Evolutionary conservation across 2,113 vertebrate species (phyloP).

Genomic region (Sciurus niger): DNA sequence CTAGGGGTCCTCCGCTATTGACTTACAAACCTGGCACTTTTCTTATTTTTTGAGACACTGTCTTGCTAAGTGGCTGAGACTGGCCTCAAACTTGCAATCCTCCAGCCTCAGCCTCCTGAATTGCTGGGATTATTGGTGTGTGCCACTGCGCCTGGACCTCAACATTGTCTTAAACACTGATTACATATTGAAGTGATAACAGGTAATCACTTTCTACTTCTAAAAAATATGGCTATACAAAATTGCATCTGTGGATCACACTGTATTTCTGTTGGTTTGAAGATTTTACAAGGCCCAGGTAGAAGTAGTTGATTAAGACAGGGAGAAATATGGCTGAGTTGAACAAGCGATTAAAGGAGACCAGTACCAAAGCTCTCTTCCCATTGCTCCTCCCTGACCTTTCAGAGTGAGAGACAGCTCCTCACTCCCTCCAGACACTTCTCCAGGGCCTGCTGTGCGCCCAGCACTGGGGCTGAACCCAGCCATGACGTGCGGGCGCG

Average conservation of each 20-base stretch:
- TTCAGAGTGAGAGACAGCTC: not conserved
- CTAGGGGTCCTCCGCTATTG: not conserved
- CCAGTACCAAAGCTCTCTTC: not conserved
- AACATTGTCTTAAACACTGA: not conserved
- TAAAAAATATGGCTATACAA: not conserved
- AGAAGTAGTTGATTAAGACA: not conserved
- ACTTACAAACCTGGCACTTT: too few species aligned
- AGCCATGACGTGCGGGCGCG: not conserved
- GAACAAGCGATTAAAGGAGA: conserved; percentile 11
- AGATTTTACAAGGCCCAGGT: not conserved
- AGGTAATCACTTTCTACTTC: not conserved
- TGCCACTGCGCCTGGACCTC: not conserved
- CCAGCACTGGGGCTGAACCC: not conserved
- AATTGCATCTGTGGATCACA: not conserved
- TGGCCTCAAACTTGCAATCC: not conserved
- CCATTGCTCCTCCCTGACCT: not conserved
- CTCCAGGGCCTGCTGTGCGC: not conserved
- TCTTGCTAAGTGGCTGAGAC: not conserved
- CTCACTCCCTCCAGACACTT: conserved; percentile 6
- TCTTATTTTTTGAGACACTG: not conserved
- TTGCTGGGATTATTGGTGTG: not conserved
- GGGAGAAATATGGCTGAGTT: not conserved
- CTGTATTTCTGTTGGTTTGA: conserved; percentile 4
- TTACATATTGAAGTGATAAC: not conserved
- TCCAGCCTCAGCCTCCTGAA: not conserved